A percentile compares a stretch with the other conserved stretches of the same genome.
phyloP scores from a whole-genome alignment of 37 sponge, comb jelly and placozoan genomes.

The Cliona cf. orientalis region DNA sequence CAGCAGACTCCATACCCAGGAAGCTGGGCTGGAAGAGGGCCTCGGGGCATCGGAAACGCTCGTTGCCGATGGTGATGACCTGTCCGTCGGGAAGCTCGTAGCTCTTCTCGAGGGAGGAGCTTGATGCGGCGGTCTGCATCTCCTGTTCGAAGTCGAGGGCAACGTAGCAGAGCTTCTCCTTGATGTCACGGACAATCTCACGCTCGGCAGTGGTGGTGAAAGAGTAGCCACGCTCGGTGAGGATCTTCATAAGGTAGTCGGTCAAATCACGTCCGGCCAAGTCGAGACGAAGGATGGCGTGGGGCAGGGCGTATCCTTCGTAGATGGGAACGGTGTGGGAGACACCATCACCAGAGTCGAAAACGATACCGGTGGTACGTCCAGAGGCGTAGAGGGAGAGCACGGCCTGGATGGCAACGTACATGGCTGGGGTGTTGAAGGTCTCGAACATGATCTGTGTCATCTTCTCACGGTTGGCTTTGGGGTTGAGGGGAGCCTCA shows the following conservation, averaged over 20 bases:
- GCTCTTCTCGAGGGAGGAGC: slow-evolving; percentile 96
- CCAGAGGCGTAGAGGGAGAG: slow-evolving; percentile 99
- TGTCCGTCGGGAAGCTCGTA: slow-evolving; percentile 99
- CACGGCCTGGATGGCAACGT: slow-evolving; percentile 98
- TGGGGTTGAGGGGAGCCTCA: slow-evolving; percentile 99
- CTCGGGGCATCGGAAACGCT: slow-evolving; percentile 93
- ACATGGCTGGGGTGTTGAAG: slow-evolving; percentile 99
- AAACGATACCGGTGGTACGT: slow-evolving; percentile 99
- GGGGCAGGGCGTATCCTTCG: slow-evolving; percentile 98
- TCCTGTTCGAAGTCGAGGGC: slow-evolving; percentile 99
- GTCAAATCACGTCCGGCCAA: slow-evolving; percentile 98
- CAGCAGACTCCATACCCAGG: slow-evolving; percentile 98
- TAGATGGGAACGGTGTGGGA: slow-evolving; percentile 99
- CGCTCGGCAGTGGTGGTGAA: slow-evolving; percentile 96
- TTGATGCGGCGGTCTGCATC: slow-evolving; percentile 93
- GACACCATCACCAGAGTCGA: slow-evolving; percentile 99
- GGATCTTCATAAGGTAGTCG: slow-evolving; percentile 99
- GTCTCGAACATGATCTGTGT: slow-evolving; percentile 99
- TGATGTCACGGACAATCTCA: slow-evolving; percentile 97
- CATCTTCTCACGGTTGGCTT: slow-evolving; percentile 99
- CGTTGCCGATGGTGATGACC: slow-evolving; percentile 99
- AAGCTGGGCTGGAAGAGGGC: slow-evolving; percentile 92
- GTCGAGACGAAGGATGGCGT: slow-evolving; percentile 99
- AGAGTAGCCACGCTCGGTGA: slow-evolving; percentile 94
- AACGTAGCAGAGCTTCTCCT: slow-evolving; percentile 99